Evolutionary conservation across 2,888 invertebrate genomes (phyloP).

Genomic region (Heliconius ismenius): DNA sequence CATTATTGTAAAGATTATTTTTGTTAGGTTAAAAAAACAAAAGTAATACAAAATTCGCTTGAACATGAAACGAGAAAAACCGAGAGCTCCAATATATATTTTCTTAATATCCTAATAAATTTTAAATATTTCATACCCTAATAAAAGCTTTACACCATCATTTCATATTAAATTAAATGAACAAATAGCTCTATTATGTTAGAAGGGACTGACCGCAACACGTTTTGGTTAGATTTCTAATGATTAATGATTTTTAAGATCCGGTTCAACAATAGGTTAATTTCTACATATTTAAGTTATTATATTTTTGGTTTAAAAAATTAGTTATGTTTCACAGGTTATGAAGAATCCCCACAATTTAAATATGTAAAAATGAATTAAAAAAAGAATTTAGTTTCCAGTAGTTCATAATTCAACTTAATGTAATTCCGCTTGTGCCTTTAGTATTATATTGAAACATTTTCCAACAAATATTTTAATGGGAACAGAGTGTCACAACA

Average conservation of each 20-base stretch:
- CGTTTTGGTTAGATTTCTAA: slow-evolving; percentile 47
- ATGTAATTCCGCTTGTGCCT: too few relatives aligned
- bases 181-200: slow-evolving; percentile 42
- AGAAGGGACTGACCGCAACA: slow-evolving; percentile 45
- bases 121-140: background rate
- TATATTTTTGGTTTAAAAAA: background rate
- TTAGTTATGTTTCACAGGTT: too few relatives aligned
- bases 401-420: too few relatives aligned
- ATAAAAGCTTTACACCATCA: slow-evolving; percentile 5
- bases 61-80: background rate
- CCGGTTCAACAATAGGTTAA: slow-evolving; percentile 34
- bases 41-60: background rate
- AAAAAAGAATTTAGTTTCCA: too few relatives aligned
- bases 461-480: too few relatives aligned
- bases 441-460: too few relatives aligned
- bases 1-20: too few relatives aligned
- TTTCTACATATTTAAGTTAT: background rate
- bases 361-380: too few relatives aligned
- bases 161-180: slow-evolving; percentile 16
- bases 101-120: too few relatives aligned
- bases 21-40: background rate
- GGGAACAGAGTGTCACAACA: too few relatives aligned
- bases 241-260: slow-evolving; percentile 46
- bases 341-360: too few relatives aligned
- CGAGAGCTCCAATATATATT: too few relatives aligned